Conservation (phyloP, 2,888 invertebrate species). For the Eilema sororculum region DNA sequence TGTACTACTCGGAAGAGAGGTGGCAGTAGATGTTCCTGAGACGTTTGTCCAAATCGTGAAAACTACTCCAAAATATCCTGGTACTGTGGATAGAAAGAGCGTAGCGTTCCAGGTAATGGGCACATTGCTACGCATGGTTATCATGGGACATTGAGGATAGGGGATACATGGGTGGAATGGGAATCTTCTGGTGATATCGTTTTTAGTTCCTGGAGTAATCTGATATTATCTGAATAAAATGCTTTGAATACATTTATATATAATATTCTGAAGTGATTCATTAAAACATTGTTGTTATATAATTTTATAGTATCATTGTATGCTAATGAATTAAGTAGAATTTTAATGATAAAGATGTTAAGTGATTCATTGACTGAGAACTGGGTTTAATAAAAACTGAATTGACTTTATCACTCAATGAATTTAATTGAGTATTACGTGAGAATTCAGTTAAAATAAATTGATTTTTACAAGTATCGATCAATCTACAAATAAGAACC, state of each 20-base stretch:
- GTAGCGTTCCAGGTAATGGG: conserved; percentile 81
- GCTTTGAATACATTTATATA: neutral
- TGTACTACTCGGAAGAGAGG: conserved; percentile 85
- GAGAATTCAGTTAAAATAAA: neutral
- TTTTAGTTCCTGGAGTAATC: conserved; percentile 30
- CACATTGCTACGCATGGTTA: conserved; percentile 64
- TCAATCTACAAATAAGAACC: no score
- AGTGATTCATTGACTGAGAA: neutral
- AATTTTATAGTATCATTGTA: neutral
- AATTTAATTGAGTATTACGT: neutral
- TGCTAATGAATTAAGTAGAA: neutral
- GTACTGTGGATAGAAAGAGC: conserved; percentile 86
- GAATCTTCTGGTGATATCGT: conserved; percentile 26
- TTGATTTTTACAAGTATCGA: no score
- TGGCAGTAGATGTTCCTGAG: conserved; percentile 96
- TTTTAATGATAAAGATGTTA: neutral
- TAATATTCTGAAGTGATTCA: neutral
- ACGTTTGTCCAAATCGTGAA: conserved; percentile 95
- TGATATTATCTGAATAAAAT: neutral
- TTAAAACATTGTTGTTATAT: neutral
- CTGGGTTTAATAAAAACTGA: neutral
- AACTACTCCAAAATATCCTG: conserved; percentile 90
- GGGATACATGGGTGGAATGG: conserved; percentile 26
- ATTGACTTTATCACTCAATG: neutral
- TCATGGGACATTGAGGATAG: conserved; percentile 51